Evolutionary conservation across 2,113 vertebrate species (phyloP).

Genomic region (Nothoprocta perdicaria): DNA sequence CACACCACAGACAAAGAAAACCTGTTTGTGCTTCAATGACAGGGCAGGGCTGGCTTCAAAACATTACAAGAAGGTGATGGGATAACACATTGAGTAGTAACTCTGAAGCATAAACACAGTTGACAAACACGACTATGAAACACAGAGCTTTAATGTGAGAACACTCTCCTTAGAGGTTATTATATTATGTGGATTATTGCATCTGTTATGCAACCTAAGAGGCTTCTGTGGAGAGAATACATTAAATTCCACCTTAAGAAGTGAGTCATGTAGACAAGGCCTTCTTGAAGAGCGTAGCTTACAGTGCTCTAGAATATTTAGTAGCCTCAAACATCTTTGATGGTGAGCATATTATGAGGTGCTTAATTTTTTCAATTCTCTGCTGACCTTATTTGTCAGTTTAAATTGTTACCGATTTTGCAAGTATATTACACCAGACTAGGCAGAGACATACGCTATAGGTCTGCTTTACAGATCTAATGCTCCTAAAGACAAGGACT

Average conservation of each 20-base stretch:
- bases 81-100: fast-evolving
- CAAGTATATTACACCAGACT: not conserved
- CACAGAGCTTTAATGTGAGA: not conserved
- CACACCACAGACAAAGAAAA: not conserved
- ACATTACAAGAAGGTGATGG: not conserved
- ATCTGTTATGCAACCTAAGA: not conserved
- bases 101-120: not conserved
- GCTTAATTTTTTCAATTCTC: not conserved
- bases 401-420: not conserved
- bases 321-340: not conserved
- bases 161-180: not conserved
- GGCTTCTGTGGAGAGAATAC: not conserved
- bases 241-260: not conserved
- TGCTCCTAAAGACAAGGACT: not conserved
- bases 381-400: not conserved
- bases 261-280: not conserved
- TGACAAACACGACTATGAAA: not conserved
- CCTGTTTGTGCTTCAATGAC: not conserved
- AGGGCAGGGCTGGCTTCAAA: not conserved
- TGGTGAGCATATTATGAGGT: not conserved
- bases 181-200: not conserved
- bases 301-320: not conserved
- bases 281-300: not conserved
- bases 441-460: not conserved
- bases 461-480: not conserved